A percentile compares a stretch with the other conserved stretches of the same genome.
Evolutionary conservation across 2,113 vertebrate species (phyloP).

Genomic region (Crotalus horridus): DNA sequence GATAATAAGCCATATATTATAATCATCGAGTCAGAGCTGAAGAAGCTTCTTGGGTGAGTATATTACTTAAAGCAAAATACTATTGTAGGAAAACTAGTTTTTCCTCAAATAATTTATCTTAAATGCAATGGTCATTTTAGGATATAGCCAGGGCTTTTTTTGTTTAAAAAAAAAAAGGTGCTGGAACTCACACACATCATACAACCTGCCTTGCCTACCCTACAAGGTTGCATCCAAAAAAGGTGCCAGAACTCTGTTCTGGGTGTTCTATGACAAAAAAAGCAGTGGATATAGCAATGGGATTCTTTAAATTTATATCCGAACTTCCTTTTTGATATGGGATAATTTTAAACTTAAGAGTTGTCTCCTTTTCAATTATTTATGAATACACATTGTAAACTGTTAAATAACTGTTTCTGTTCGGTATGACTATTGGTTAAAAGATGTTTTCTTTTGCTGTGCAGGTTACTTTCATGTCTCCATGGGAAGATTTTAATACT

Average conservation of each 20-base stretch:
- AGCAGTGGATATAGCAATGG: background rate
- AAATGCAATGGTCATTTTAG: background rate
- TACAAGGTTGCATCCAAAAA: too few relatives aligned
- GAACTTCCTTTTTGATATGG: background rate
- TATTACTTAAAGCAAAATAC: background rate
- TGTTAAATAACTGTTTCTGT: conserved; percentile 52
- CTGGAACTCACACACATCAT: too few relatives aligned
- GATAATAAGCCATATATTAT: background rate
- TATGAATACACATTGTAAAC: conserved; percentile 63
- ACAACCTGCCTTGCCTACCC: too few relatives aligned
- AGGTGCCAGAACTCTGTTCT: too few relatives aligned
- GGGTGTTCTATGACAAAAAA: too few relatives aligned
- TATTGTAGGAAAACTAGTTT: background rate
- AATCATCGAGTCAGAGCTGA: too few relatives aligned
- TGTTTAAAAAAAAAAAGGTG: too few relatives aligned
- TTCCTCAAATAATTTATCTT: background rate
- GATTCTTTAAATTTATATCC: background rate
- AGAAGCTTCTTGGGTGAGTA: too few relatives aligned
- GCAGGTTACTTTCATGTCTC: background rate
- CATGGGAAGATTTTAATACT: background rate
- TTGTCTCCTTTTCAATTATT: background rate
- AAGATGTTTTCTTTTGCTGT: conserved; percentile 51
- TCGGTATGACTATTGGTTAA: conserved; percentile 56
- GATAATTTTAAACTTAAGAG: background rate
- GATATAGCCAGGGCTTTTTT: background rate